Evolutionary conservation across 2,888 invertebrate species (phyloP), one percentile per base, ranked within the genome.

Genomic region (Cactoblastis cactorum): DNA sequence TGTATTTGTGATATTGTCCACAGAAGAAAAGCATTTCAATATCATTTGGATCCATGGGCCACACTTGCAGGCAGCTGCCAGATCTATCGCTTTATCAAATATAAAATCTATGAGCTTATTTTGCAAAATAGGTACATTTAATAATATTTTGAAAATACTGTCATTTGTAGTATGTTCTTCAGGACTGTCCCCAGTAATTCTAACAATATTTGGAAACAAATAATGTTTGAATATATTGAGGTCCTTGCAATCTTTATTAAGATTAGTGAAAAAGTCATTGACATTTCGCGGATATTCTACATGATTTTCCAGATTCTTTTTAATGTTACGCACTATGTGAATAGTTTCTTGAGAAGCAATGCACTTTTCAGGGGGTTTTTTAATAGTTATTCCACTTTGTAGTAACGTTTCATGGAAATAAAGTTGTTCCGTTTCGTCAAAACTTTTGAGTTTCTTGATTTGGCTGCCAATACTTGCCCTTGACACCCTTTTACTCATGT

Each of bases 1-100:
- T n/a, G 92, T 88, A 57, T 93, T 88, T n/a, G 83, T 80, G 59
- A 91, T 90, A 61, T 77, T 83, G 58, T 91, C 92, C 39, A 95
- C 81, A 56, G 93, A 92, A 17, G 93, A 91, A 53, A 95, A 86
- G 55, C 94, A 93, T 58, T 92, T 92, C 18, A 96, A 65, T 59
- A 95, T 86, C 67, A 93, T 80, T 47, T 91, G 90, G 34, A 94
- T 85, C 85, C 83, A 81, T 64, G 90, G 80, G 68, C 90, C 71
- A 58, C 81, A 85, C 81, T 76, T 77, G 48, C 83, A 88, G 53
- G 91, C 90, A 22, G 87, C 80, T 1, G 92, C 90, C 52, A 90
- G 77, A 59, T 91, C 90, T 37, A 91, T 91, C 19, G 93, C 91
- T 77, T 91, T 92, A 54, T 92, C 91, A 55, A 94, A 80, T 15